A percentile compares a stretch with the other conserved stretches of the same genome.
Evolutionary conservation across 2,797 vertebrate species (phyloP).

Genomic region (Onychomys arenicola): DNA sequence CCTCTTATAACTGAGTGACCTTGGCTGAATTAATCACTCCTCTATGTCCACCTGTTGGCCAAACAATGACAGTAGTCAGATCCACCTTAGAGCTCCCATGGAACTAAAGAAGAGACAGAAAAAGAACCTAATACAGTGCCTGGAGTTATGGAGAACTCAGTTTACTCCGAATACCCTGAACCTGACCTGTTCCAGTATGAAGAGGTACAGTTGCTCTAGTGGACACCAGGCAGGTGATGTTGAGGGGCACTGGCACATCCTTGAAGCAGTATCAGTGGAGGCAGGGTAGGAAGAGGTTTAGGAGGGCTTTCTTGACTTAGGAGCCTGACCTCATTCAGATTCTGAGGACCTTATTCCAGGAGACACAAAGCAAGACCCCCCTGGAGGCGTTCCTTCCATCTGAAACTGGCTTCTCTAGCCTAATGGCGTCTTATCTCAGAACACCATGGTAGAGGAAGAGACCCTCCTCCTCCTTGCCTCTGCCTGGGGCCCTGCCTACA

Average conservation of each 20-base stretch:
- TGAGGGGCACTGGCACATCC: background rate
- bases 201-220: background rate
- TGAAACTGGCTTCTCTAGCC: background rate
- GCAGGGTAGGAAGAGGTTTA: background rate
- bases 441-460: background rate
- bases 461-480: background rate
- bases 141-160: background rate
- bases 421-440: background rate
- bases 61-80: background rate
- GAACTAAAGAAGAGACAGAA: background rate
- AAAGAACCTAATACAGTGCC: background rate
- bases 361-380: background rate
- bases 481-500: background rate
- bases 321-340: background rate
- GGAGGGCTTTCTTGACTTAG: background rate
- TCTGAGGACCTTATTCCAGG: background rate
- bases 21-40: constrained; percentile 4
- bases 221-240: background rate
- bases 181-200: background rate
- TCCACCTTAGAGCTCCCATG: background rate
- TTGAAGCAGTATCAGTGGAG: background rate
- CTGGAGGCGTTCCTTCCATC: background rate
- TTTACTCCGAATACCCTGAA: background rate
- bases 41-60: background rate
- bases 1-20: background rate